A percentile compares a stretch with the other conserved stretches of the same genome.
These are phyloP conservation scores for Sebastes miniatus DNA, from an alignment of 2,797 vertebrate genomes.

Conservation along the genomic window DNA sequence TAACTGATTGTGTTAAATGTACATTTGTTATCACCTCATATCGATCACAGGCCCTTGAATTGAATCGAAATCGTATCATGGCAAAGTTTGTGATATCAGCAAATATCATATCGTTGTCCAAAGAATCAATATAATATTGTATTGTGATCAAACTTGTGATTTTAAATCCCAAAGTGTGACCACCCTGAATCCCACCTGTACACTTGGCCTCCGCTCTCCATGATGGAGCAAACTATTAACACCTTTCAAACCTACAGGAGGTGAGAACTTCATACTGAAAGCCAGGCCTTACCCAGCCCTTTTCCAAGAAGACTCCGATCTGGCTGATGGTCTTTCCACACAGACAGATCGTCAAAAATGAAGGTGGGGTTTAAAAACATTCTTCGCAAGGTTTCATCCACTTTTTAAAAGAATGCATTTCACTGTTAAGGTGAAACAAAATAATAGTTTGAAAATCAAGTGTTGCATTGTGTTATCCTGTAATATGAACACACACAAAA, in stretches of 20 bases:
- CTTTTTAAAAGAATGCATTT: not conserved
- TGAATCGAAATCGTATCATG: too few species aligned
- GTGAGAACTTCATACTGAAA: not conserved
- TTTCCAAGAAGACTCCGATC: conserved; percentile 27
- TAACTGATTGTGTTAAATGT: too few species aligned
- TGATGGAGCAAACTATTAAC: not conserved
- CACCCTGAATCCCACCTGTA: conserved; percentile 33
- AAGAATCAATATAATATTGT: too few species aligned
- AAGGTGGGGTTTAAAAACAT: conserved; percentile 7
- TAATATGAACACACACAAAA: not conserved
- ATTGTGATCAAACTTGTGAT: too few species aligned
- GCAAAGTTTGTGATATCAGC: too few species aligned
- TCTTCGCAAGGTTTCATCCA: not conserved
- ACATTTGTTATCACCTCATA: too few species aligned
- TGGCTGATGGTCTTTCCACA: conserved; percentile 18
- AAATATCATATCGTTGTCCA: too few species aligned
- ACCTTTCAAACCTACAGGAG: conserved; percentile 26
- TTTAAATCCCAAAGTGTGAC: not conserved
- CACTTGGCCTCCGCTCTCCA: conserved; percentile 22
- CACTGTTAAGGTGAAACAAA: not conserved
- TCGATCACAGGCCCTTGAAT: too few species aligned
- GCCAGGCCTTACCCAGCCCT: not conserved
- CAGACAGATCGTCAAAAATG: not conserved
- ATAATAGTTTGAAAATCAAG: not conserved
- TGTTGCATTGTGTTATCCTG: not conserved